Base-by-base conservation (phyloP, 2,888 invertebrate genomes). In the Conistra vaccinii region DNA sequence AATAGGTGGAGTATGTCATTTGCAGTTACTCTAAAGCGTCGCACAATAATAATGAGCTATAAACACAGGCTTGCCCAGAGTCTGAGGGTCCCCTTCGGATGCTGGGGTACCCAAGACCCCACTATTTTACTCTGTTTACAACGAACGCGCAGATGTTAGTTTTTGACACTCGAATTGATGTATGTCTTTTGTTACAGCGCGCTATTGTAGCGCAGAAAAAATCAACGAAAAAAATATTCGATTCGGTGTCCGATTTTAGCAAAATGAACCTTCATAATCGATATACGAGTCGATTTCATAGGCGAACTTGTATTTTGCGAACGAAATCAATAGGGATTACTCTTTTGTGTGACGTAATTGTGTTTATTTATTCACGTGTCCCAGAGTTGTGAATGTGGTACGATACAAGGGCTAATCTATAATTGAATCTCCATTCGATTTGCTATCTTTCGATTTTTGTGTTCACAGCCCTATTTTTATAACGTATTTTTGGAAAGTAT, bases 111-210 rank as follows among this genome's bases (percentile, higher is more conserved):
- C 68, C 73, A 82, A 88, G 85, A 92, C 91, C 90, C 94, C 94
- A 95, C 92, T 92, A 92, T 93, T 92, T 94, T 94, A 93, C 92
- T 90, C 89, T 95, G 95, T 95, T 95, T 95, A 95, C 94, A 94
- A 93, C 93, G 94, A 91, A 92, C 91, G 95, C 94, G 96, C 96
- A 96, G 96, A 96, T 96, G 96, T 95, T 96, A 96, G 96, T 96
- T 96, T 96, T 96, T 96, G 96, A 96, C 96, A 96, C 96, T 95
- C 88, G 93, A 95, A 95, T 96, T 96, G 96, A 96, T 96, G 96
- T 95, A 95, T 93, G 91, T 92, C 94, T 91, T 91, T 96, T 96
- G 95, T 96, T 96, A 86, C 87, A 88, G 89, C 88, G 85, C 84
- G 84, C 92, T 91, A 95, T 96, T 95, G 93, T 91, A 90, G 89